phyloP scores from a whole-genome alignment of 2,113 vertebrate species.

The Tachycineta bicolor region DNA sequence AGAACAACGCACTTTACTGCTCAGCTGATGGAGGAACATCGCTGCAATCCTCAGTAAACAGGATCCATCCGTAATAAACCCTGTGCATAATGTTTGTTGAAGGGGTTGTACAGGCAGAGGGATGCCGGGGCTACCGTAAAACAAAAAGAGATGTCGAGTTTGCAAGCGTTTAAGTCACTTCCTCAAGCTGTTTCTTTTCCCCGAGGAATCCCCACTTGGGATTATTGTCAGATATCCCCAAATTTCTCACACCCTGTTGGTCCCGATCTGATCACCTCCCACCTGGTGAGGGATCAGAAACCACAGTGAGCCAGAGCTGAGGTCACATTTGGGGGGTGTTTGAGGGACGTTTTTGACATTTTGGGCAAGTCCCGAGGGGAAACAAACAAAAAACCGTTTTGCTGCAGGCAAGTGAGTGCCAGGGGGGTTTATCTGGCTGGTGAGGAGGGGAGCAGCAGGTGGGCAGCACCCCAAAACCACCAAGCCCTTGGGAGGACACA shows the following conservation, averaged over 20 bases:
- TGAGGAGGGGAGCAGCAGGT: fast-evolving
- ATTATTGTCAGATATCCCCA: background rate
- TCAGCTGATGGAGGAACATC: slow-evolving; percentile 18
- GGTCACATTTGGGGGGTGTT: fast-evolving
- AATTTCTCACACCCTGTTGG: fast-evolving
- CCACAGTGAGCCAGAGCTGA: fast-evolving
- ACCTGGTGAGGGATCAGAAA: background rate
- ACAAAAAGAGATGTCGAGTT: background rate
- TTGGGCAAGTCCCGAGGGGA: background rate
- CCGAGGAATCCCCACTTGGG: fast-evolving
- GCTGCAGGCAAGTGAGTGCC: background rate
- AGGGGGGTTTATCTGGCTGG: background rate
- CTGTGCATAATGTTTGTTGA: slow-evolving; percentile 22
- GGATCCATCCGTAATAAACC: slow-evolving; percentile 20
- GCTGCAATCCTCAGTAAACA: slow-evolving; percentile 22
- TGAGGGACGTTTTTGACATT: background rate
- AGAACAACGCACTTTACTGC: slow-evolving; percentile 36
- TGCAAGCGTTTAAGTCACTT: background rate
- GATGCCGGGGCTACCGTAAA: background rate
- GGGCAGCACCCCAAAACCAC: background rate
- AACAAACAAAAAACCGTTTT: background rate
- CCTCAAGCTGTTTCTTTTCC: fast-evolving
- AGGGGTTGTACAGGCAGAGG: background rate
- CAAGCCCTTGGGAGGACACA: background rate
- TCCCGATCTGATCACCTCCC: background rate